phyloP scores from a whole-genome alignment of 1,140 invertebrate species.

The Caenorhabditis briggsae region DNA sequence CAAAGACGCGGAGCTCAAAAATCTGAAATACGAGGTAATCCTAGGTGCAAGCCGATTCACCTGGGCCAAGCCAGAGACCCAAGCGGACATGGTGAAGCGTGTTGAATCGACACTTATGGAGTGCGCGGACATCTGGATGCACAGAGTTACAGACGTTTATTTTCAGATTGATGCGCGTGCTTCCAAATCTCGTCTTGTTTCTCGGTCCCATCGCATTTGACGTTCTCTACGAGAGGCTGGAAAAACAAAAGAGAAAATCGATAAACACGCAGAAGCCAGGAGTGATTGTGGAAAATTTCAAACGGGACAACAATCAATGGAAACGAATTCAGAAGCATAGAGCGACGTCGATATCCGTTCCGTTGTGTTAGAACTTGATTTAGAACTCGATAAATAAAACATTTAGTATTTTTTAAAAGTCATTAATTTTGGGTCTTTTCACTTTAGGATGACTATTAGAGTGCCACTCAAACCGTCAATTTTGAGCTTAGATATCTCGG shows the following conservation, averaged over 20 bases:
- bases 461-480: too few relatives aligned
- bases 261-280: slow-evolving; percentile 8
- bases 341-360: slow-evolving; percentile 9
- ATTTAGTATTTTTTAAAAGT: too few relatives aligned
- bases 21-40: slow-evolving; percentile 25
- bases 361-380: slow-evolving; percentile 6
- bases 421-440: too few relatives aligned
- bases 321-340: slow-evolving; percentile 32
- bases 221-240: neutral
- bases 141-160: neutral
- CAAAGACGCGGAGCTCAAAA: neutral
- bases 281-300: slow-evolving; percentile 19
- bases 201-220: slow-evolving; percentile 19
- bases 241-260: slow-evolving; percentile 15
- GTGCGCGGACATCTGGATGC: neutral
- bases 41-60: neutral
- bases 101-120: slow-evolving; percentile 22
- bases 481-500: too few relatives aligned
- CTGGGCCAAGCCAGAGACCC: neutral
- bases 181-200: slow-evolving; percentile 10
- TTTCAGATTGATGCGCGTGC: slow-evolving; percentile 40
- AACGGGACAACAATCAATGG: slow-evolving; percentile 27
- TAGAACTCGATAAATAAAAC: too few relatives aligned
- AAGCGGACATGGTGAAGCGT: neutral
- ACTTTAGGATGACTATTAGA: too few relatives aligned